A percentile compares a stretch with the other conserved stretches of the same genome.
Conservation (phyloP, 92 coral and sea anemone species). For the Phymanthus crucifer region DNA sequence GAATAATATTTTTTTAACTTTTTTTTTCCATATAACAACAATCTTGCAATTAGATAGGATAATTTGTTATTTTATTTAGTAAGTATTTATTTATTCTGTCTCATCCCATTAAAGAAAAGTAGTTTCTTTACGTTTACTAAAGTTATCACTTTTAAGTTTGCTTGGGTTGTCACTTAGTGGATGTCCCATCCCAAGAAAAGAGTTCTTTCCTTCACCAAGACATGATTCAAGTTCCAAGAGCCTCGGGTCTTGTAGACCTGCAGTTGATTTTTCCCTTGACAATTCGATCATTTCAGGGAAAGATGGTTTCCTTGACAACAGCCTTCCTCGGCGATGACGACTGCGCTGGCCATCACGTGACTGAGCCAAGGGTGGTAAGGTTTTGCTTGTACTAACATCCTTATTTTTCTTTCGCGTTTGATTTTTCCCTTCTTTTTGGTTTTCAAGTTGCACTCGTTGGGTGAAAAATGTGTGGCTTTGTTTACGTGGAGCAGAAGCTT, state of each 20-base stretch:
- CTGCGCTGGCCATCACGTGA: constrained; percentile 12
- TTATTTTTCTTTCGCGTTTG: not conserved
- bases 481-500: not conserved
- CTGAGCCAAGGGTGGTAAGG: constrained; percentile 27
- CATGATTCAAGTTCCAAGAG: constrained; percentile 72
- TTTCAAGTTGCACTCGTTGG: constrained; percentile 13
- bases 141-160: not conserved
- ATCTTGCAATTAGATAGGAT: too few relatives aligned
- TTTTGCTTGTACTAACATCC: not conserved
- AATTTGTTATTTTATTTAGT: not conserved
- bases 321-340: constrained; percentile 34
- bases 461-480: constrained; percentile 38
- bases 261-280: constrained; percentile 68
- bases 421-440: not conserved
- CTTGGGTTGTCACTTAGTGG: not conserved
- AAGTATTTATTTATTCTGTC: too few relatives aligned
- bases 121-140: not conserved
- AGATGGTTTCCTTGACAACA: constrained; percentile 53
- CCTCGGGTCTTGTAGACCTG: constrained; percentile 75
- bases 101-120: not conserved
- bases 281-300: constrained; percentile 74
- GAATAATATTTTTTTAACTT: too few relatives aligned
- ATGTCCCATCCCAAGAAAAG: not conserved
- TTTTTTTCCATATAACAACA: too few relatives aligned
- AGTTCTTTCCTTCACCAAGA: constrained; percentile 24